Evolutionary conservation across 2,888 invertebrate genomes (phyloP), one percentile per base, ranked within the genome.

Genomic region (Drosophila flavopinicola): DNA sequence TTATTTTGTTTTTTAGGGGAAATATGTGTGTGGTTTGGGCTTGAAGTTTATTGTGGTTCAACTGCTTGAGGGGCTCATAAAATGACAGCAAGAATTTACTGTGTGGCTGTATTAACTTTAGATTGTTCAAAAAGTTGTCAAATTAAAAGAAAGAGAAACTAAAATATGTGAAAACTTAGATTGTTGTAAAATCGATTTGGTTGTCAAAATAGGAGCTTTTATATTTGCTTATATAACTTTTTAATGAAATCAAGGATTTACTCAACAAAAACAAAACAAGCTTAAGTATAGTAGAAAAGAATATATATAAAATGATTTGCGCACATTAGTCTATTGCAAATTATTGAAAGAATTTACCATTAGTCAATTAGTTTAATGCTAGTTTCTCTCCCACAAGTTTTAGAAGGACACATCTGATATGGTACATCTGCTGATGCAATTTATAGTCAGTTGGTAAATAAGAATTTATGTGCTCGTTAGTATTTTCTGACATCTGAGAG

Each of bases 41-140:
- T 59, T 59, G 32, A 53, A 73, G 59, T 65, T 68, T 58, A 67
- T 73, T 70, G 73, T 63, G 83, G 73, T 24, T 57, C 33, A 37
- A 30, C 47, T 27, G 57, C 49, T 48, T 33, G 45, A 51, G 45
- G 25, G 42, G 30, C 42, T 24, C 42, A 32, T 60, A 61, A 60
- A 66, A 66, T 38, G 53, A 48, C 66, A 56, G 6, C 20, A 20
- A n/a, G 33, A 49, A 48, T 53, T 35, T 52, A 17, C 15, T 15
- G 17, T 32, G 35, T 23, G 35, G 30, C 17, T 17, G 4, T 7
- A 10, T 38, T 15, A 33, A 41, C 29, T 56, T 53, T 15, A 32
- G 9, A 23, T 48, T 47, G 42, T 33, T n/a, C 1, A 25, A 33
- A 32, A 41, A 41, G 11, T 15, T 37, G 9, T 6, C 5, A 30